Percentiles rank a stretch among this genome's conserved stretches.
Conservation (phyloP, 2,888 invertebrate genomes). For the Aleiodes testaceus region DNA sequence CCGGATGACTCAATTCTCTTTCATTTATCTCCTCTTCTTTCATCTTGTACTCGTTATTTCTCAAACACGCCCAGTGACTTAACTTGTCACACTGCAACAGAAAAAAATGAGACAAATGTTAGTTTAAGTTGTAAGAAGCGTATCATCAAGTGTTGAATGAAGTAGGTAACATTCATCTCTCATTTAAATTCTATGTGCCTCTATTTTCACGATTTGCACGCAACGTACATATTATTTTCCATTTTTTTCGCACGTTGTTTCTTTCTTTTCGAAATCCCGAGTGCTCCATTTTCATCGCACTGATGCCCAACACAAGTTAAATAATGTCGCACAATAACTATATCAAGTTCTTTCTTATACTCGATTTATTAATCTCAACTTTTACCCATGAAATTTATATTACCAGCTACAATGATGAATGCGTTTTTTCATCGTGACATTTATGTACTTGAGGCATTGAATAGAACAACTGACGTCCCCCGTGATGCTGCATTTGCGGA, state of each 20-base stretch:
- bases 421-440: constrained; percentile 2
- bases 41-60: background rate
- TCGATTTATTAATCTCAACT: background rate
- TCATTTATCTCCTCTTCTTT: constrained; percentile 32
- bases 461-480: constrained; percentile 33
- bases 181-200: background rate
- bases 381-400: background rate
- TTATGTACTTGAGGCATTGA: constrained; percentile 1
- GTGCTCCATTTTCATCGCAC: constrained; percentile 38
- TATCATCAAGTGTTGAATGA: constrained; percentile 24
- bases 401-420: background rate
- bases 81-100: background rate
- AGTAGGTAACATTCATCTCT: constrained; percentile 37
- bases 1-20: constrained; percentile 50
- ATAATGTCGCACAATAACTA: background rate
- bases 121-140: background rate
- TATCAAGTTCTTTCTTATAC: background rate
- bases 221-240: constrained; percentile 19
- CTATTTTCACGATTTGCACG: constrained; percentile 38
- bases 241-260: constrained; percentile 17
- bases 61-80: constrained; percentile 1
- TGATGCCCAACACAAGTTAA: constrained; percentile 25
- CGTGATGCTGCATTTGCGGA: constrained; percentile 16
- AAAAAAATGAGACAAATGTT: constrained; percentile 9
- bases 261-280: constrained; percentile 34